Conservation (phyloP, 2,113 vertebrate genomes). For the Neopipo cinnamomea region DNA sequence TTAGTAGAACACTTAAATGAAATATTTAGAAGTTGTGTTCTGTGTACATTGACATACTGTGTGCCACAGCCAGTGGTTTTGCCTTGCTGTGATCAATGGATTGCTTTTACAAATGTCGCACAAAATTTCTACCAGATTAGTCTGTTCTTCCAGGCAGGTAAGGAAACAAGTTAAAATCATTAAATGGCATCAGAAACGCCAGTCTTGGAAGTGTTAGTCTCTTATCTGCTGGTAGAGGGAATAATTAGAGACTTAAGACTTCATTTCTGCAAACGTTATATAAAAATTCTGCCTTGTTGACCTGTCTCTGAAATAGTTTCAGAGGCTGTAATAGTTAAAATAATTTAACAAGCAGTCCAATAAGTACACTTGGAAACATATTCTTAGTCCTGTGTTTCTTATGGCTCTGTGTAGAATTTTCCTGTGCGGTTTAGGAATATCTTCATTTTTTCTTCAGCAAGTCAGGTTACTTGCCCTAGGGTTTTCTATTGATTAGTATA, state of each 20-base stretch:
- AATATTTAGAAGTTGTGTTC: not conserved
- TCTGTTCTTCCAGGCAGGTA: not conserved
- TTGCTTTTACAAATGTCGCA: not conserved
- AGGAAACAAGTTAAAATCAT: not conserved
- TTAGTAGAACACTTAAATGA: not conserved
- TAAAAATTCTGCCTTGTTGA: conserved; percentile 41
- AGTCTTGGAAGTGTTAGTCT: not conserved
- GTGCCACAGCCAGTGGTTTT: not conserved
- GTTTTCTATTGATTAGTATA: not conserved
- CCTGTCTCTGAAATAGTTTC: conserved; percentile 41
- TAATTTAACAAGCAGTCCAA: not conserved
- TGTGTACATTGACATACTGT: not conserved
- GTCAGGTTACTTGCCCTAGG: not conserved
- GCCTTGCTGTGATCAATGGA: not conserved
- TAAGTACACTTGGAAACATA: not conserved
- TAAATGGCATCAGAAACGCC: not conserved
- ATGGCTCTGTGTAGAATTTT: not conserved
- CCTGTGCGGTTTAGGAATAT: not conserved
- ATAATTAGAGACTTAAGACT: conserved; percentile 23
- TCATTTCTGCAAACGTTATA: conserved; percentile 8
- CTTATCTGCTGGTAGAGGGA: not conserved
- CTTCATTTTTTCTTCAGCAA: not conserved
- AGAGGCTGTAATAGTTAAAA: not conserved
- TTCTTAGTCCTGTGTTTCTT: not conserved
- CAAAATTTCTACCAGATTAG: not conserved